These are phyloP conservation scores for Entelurus aequoreus DNA, from an alignment of 2,113 vertebrate genomes.

Conservation along the genomic window DNA sequence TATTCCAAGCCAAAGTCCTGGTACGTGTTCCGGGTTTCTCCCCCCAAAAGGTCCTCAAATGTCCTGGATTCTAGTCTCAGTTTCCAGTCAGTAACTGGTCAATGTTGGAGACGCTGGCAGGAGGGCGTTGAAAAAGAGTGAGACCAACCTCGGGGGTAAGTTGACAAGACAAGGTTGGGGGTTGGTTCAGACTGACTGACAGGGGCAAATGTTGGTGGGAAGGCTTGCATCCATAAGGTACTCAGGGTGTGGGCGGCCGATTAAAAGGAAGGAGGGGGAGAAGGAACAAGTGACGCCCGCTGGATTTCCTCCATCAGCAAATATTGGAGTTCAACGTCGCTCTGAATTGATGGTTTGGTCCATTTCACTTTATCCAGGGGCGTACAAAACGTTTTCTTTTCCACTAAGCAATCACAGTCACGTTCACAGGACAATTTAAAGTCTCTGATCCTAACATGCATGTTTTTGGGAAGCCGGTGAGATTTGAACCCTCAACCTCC, in stretches of 20 bases:
- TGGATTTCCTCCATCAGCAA: slow-evolving; percentile 58
- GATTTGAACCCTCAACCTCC: too few species aligned
- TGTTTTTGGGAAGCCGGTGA: too few species aligned
- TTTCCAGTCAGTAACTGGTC: slow-evolving; percentile 51
- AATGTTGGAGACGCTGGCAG: slow-evolving; percentile 60
- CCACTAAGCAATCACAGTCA: too few species aligned
- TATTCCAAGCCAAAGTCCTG: slow-evolving; percentile 64
- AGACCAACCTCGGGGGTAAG: slow-evolving; percentile 70
- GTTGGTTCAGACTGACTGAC: slow-evolving; percentile 68
- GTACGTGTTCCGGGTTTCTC: slow-evolving; percentile 51
- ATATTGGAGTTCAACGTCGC: slow-evolving; percentile 15
- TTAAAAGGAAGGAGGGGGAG: slow-evolving; percentile 24
- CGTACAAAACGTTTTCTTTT: too few species aligned
- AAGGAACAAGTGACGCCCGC: slow-evolving; percentile 29
- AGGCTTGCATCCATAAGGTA: slow-evolving; percentile 62
- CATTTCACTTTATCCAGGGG: too few species aligned
- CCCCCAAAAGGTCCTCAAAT: slow-evolving; percentile 44
- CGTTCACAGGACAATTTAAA: too few species aligned
- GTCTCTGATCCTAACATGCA: too few species aligned
- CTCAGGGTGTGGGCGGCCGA: slow-evolving; percentile 27
- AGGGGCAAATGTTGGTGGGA: slow-evolving; percentile 70
- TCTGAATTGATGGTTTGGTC: too few species aligned
- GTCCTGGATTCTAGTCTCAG: slow-evolving; percentile 33
- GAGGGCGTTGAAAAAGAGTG: slow-evolving; percentile 69
- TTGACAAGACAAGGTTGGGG: slow-evolving; percentile 62